Base-by-base conservation (phyloP, 2,113 vertebrate species). In the Corythornis cristatus region DNA sequence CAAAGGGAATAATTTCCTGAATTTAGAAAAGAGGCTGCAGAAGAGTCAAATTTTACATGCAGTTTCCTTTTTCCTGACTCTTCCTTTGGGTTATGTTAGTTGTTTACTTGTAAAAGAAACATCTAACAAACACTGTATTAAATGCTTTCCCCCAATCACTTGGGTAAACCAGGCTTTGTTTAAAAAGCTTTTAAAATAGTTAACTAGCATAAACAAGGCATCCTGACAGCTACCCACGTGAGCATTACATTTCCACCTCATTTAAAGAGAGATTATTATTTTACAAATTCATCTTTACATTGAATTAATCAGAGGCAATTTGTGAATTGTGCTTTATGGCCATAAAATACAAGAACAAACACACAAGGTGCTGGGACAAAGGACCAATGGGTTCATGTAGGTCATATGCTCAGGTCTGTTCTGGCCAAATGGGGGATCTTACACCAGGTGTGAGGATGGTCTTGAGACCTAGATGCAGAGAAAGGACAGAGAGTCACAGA, bases 1-100 rank as follows among this genome's bases (percentile, higher is more conserved):
- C 48, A 58, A 81, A 65, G 54, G 93, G 76, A 67, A 61, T 53
- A 0, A 93, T 91, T 97, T 97, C 93, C 95, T 93, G 71, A 20
- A 75, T 81, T 92, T 86, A 56, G 16, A 40, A 76, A 84, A 83
- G 13, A 94, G 86, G 85, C 73, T 85, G 43, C 65, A 95, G 40
- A 87, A 93, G 90, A 92, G 90, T 91, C 31, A 62, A 54, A 91
- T 96, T 97, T 97, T 93, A 95, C 29, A 92, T 76, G 91, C 65
- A 57, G 93, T 88, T 98, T 97, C 95, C 97, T 97, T 96, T 93
- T 95, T 93, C 93, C 95, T 96, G 93, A 91, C 84, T 87, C 90
- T 95, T 97, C 83, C 74, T 86, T 90, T 88, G 89, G 90, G 93
- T 87, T 93, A 84, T 6, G 1, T 81, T 88, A 81, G 80, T 86